A percentile compares a stretch with the other conserved stretches of the same genome.
Evolutionary conservation across 1,140 invertebrate species (phyloP).

Genomic region (Planococcus citri): DNA sequence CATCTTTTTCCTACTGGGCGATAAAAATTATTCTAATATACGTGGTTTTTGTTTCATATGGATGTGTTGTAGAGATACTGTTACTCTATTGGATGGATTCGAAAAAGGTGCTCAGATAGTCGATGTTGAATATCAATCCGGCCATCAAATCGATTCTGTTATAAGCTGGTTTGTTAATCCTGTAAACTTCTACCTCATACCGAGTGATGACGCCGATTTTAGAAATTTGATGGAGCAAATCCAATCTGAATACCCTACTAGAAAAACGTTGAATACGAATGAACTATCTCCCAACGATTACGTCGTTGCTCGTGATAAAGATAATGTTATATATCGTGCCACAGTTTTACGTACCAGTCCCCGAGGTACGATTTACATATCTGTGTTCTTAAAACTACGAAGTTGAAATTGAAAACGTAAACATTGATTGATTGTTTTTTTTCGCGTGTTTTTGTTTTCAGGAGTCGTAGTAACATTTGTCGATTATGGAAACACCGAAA

Average conservation of each 20-base stretch:
- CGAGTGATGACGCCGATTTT: conserved; percentile 39
- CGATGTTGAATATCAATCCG: neutral
- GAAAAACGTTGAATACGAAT: neutral
- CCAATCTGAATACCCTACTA: conserved; percentile 33
- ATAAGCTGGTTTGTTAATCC: conserved; percentile 53
- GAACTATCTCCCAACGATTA: neutral
- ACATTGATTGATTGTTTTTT: too few species aligned
- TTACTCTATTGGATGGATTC: neutral
- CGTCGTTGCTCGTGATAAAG: neutral
- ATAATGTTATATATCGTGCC: neutral
- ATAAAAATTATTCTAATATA: too few species aligned
- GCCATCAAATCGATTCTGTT: neutral
- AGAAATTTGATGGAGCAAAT: conserved; percentile 53
- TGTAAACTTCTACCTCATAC: conserved; percentile 52
- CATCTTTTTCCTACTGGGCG: too few species aligned
- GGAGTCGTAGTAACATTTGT: conserved; percentile 46
- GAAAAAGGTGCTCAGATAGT: neutral
- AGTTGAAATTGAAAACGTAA: too few species aligned
- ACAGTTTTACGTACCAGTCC: neutral
- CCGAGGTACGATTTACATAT: neutral
- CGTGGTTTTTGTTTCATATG: too few species aligned
- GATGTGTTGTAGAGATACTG: neutral
- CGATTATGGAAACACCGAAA: conserved; percentile 57
- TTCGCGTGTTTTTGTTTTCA: too few species aligned
- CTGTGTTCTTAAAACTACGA: neutral